Conservation (phyloP, 2,113 vertebrate genomes). For the Phalacrocorax pelagicus region DNA sequence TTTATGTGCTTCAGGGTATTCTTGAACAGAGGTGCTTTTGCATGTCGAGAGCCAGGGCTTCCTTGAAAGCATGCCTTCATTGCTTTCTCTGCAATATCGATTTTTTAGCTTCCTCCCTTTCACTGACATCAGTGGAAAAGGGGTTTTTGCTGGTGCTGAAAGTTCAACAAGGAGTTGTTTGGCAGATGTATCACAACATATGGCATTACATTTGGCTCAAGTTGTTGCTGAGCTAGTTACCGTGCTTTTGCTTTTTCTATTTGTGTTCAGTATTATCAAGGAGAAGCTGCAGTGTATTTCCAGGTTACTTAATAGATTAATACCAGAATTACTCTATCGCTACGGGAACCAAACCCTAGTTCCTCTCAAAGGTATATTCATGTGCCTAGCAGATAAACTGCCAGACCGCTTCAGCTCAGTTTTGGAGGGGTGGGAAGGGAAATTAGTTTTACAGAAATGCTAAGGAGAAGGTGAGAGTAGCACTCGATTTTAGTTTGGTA, state of each 20-base stretch:
- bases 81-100: background rate
- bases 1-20: background rate
- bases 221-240: background rate
- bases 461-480: background rate
- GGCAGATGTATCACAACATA: background rate
- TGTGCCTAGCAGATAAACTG: background rate
- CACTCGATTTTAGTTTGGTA: background rate
- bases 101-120: background rate
- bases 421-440: background rate
- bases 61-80: background rate
- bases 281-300: background rate
- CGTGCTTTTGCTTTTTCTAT: background rate
- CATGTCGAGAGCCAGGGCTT: background rate
- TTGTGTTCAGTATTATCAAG: background rate
- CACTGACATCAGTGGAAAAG: background rate
- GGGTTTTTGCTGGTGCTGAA: background rate
- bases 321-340: background rate
- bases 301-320: background rate
- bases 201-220: background rate
- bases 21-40: background rate
- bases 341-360: background rate
- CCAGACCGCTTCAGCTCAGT: background rate
- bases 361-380: background rate
- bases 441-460: background rate
- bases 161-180: background rate